These are phyloP conservation scores for Elaphurus davidianus DNA, from an alignment of 2,113 vertebrate genomes.

Conservation along the genomic window DNA sequence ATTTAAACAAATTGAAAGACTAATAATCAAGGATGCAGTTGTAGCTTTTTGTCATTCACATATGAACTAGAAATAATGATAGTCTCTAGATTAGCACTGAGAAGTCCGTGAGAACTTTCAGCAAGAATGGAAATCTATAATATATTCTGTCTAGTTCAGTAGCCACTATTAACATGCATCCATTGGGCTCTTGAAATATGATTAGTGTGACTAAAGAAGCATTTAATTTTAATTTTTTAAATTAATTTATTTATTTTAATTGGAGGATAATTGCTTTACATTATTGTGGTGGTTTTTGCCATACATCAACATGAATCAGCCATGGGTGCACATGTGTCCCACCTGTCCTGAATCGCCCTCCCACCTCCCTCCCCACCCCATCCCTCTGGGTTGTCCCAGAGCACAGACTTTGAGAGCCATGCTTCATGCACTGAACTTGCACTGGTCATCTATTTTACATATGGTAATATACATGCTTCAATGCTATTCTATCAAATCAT, in stretches of 20 bases:
- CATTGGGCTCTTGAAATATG: background rate
- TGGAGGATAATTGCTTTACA: background rate
- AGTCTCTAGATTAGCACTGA: background rate
- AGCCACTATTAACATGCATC: background rate
- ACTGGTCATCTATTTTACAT: background rate
- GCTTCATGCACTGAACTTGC: background rate
- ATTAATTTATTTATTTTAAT: background rate
- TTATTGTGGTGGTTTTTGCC: background rate
- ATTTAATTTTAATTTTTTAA: background rate
- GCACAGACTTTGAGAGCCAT: accelerated
- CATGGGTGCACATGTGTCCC: background rate
- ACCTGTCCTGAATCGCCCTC: background rate
- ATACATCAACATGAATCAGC: background rate
- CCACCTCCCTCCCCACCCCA: background rate
- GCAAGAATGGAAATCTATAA: background rate
- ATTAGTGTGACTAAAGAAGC: background rate
- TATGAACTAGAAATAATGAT: background rate
- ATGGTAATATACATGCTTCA: background rate
- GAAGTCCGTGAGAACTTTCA: background rate
- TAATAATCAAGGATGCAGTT: background rate
- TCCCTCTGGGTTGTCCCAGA: background rate
- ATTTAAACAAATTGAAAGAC: background rate
- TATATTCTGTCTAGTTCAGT: background rate
- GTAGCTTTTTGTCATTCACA: background rate
- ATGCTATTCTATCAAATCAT: background rate